Base-by-base conservation (phyloP, 2,797 vertebrate genomes). In the Xiphophorus birchmanni region DNA sequence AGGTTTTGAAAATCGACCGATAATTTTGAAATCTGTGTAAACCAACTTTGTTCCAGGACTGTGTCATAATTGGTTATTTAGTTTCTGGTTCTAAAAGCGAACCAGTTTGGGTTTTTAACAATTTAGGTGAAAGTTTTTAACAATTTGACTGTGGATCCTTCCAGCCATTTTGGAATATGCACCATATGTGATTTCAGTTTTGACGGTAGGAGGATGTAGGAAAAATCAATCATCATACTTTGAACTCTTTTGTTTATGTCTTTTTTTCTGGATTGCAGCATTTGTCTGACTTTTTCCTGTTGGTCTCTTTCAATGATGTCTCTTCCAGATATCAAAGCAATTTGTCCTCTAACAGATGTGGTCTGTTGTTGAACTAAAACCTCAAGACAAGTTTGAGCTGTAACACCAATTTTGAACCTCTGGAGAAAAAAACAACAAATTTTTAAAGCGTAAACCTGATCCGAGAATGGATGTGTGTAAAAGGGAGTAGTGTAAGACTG, bases 261-360 rank as follows among this genome's bases (percentile, higher is more conserved):
- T 76, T 4, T 60, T 48, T 79, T 71, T 80, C 74, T 45, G 6
- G 78, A 29, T 75, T 78, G 21, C 60, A 81, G 5, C 58, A 58
- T 73, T 45, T 83, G 83, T 81, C 77, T 85, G 17, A 84, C 74
- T 84, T 73, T 48, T 72, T 52, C 32, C 72, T 26, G 67, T 77
- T 80, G 86, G 82, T 85, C 79, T 80, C 75, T 87, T 81, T 86
- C 84, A 81, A 78, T 82, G 82, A 89, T 89, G 88, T 78, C 58
- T 77, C 82, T 79, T 54, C 35, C 74, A 58, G 48, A 87, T 91
- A 91, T 92, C 84, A 90, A 89, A 92, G 91, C 87, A 75, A 73
- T 58, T 15, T 52, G 82, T 86, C 80, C 79, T 90, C 84, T 17
- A 79, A 86, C 88, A 92, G 82, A 92, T 92, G 91, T 93, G 89